Conservation (phyloP, 1,140 invertebrate genomes). For the Danaus plexippus region DNA sequence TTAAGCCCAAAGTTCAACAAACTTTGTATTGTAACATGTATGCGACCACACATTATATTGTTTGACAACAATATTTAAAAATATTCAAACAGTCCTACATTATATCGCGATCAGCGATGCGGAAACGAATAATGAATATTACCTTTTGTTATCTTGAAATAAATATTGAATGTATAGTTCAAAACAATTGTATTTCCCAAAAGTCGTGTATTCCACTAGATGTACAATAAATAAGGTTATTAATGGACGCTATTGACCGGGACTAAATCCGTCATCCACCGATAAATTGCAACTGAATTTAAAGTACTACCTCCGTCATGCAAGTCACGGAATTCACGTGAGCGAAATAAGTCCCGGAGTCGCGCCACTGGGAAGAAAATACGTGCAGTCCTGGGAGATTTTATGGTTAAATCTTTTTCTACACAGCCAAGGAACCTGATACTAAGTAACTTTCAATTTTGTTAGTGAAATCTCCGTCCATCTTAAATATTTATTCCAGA, state of each 20-base stretch:
- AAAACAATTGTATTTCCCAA: background rate
- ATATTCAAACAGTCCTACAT: constrained; percentile 2
- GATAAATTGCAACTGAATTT: constrained; percentile 32
- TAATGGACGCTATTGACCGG: constrained; percentile 28
- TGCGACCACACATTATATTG: constrained; percentile 5
- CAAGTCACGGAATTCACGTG: constrained; percentile 29
- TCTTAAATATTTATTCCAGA: too few relatives aligned
- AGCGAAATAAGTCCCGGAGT: constrained; percentile 22
- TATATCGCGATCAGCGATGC: too few relatives aligned
- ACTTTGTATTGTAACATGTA: constrained; percentile 13
- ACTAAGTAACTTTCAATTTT: too few relatives aligned
- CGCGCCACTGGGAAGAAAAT: constrained; percentile 17
- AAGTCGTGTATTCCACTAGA: constrained; percentile 21
- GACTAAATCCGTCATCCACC: constrained; percentile 27
- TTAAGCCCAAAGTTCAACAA: constrained; percentile 16
- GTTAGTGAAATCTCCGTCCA: too few relatives aligned
- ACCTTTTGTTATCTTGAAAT: too few relatives aligned
- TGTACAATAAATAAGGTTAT: constrained; percentile 30
- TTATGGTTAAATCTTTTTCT: constrained; percentile 3
- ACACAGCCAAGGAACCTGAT: constrained; percentile 1
- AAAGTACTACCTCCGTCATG: constrained; percentile 19
- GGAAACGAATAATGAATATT: too few relatives aligned
- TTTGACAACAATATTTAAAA: constrained; percentile 6
- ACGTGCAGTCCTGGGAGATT: background rate
- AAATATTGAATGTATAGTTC: too few relatives aligned